phyloP scores from a whole-genome alignment of 2,888 invertebrate species.

The Nephrotoma guestfalica region DNA sequence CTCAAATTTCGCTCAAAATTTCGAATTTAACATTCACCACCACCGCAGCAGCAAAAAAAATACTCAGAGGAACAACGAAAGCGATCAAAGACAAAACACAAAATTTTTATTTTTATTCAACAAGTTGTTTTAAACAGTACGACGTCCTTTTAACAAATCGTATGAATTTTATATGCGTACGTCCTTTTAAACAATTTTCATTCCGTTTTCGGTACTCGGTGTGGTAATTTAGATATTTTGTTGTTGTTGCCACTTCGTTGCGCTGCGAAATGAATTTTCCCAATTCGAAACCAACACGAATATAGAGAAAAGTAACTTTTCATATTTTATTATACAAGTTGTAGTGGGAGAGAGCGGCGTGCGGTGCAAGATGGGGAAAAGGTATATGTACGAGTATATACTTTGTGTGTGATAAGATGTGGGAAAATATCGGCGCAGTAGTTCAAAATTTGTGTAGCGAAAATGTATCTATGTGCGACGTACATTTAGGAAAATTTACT shows the following conservation, averaged over 20 bases:
- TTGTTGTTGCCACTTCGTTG: not conserved
- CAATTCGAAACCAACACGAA: not conserved
- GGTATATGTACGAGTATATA: not conserved
- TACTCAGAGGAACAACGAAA: not conserved
- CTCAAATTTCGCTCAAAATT: not conserved
- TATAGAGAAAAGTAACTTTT: not conserved
- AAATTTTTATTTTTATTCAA: slow-evolving; percentile 5
- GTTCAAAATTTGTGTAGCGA: not conserved
- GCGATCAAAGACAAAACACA: not conserved
- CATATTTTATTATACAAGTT: not conserved
- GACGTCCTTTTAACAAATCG: slow-evolving; percentile 10
- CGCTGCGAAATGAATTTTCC: not conserved
- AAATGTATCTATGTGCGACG: no score
- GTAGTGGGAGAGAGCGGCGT: not conserved
- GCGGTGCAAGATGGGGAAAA: not conserved
- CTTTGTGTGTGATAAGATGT: not conserved
- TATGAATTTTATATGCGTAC: slow-evolving; percentile 6
- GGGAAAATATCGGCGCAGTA: slow-evolving; percentile 7
- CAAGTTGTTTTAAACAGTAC: slow-evolving; percentile 8
- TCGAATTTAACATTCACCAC: not conserved
- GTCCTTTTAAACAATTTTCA: slow-evolving; percentile 9
- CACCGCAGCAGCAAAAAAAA: not conserved
- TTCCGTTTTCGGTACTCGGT: not conserved
- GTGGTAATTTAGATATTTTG: not conserved
- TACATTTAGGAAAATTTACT: not conserved